Conservation (phyloP, 2,113 vertebrate species). For the Macquaria australasica region DNA sequence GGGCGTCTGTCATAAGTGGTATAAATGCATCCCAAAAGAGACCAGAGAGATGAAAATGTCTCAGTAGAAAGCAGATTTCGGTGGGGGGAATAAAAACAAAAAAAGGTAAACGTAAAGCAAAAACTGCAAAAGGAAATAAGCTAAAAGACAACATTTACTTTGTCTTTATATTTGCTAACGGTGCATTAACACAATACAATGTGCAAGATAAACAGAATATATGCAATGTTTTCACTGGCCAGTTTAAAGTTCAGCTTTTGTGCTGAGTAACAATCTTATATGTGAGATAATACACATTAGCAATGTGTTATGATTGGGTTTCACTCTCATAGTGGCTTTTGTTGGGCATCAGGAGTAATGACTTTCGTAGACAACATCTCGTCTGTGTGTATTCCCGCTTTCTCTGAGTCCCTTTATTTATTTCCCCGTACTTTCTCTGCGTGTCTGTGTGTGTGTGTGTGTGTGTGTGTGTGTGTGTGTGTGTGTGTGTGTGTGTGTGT, state of each 20-base stretch:
- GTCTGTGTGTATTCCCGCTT: slow-evolving; percentile 1
- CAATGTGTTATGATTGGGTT: background rate
- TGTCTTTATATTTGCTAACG: background rate
- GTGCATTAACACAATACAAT: background rate
- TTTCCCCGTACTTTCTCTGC: too few species aligned
- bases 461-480: too few species aligned
- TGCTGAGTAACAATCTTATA: background rate
- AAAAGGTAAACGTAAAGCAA: background rate
- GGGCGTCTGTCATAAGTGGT: slow-evolving; percentile 30
- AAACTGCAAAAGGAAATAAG: background rate
- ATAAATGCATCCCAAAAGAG: slow-evolving; percentile 6
- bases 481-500: slow-evolving; percentile 11
- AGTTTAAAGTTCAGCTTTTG: background rate
- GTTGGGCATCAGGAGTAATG: slow-evolving; percentile 9
- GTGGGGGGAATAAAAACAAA: background rate
- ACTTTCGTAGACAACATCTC: background rate
- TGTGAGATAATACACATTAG: background rate
- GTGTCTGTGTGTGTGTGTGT: too few species aligned
- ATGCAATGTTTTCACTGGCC: background rate
- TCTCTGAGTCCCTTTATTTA: slow-evolving; percentile 13
- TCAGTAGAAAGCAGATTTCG: background rate
- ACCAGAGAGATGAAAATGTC: slow-evolving; percentile 1
- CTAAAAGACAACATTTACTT: too few species aligned
- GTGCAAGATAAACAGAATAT: background rate
- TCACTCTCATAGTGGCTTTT: slow-evolving; percentile 3